Percentiles rank a stretch among this genome's conserved stretches.
Evolutionary conservation across 2,113 vertebrate genomes (phyloP).

Genomic region (Neolamprologus sp.): DNA sequence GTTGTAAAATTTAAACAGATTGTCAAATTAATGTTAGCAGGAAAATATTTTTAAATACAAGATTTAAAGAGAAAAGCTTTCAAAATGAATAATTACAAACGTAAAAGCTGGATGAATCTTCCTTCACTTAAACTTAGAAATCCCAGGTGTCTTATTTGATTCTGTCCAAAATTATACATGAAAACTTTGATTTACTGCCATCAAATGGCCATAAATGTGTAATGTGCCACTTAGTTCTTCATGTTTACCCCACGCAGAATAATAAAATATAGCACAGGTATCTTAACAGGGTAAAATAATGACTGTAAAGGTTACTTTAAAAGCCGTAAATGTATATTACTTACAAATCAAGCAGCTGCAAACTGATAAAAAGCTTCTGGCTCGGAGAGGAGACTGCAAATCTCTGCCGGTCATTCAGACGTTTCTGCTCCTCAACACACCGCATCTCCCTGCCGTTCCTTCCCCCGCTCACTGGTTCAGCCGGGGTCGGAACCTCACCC

Average conservation of each 20-base stretch:
- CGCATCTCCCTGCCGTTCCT: neutral
- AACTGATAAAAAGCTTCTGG: neutral
- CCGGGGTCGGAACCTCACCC: slow-evolving; percentile 39
- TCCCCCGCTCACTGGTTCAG: slow-evolving; percentile 26
- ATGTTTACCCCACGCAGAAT: neutral
- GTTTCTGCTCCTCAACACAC: neutral
- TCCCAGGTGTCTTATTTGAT: neutral
- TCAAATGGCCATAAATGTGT: neutral
- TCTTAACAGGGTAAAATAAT: neutral
- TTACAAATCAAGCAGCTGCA: neutral
- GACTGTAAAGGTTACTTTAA: neutral
- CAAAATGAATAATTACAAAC: neutral
- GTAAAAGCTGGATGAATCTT: neutral
- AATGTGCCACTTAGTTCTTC: neutral
- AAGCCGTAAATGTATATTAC: neutral
- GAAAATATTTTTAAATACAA: neutral
- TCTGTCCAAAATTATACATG: neutral
- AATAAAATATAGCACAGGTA: neutral
- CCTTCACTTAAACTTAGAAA: neutral
- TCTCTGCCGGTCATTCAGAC: neutral
- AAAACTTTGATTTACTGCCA: neutral
- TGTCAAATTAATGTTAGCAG: neutral
- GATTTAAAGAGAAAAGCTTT: neutral
- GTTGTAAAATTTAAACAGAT: neutral
- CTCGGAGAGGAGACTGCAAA: neutral